phyloP scores from a whole-genome alignment of 2,888 invertebrate genomes.

The Cephus pygmeus region DNA sequence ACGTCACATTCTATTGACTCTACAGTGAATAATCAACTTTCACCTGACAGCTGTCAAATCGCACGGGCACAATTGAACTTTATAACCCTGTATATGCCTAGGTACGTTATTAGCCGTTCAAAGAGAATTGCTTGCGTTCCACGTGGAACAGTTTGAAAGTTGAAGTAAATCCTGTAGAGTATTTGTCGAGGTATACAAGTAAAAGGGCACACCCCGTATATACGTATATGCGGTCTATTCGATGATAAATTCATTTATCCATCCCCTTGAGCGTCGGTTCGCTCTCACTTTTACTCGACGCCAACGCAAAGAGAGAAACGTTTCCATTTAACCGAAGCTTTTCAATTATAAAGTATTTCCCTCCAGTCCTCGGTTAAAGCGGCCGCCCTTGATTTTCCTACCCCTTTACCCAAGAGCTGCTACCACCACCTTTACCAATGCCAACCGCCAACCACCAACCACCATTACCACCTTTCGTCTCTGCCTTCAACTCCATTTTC shows the following conservation, averaged over 20 bases:
- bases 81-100: background rate
- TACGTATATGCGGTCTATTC: constrained; percentile 21
- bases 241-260: constrained; percentile 55
- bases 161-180: background rate
- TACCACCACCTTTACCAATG: background rate
- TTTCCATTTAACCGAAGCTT: constrained; percentile 56
- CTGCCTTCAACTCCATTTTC: constrained; percentile 8
- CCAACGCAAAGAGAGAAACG: constrained; percentile 43
- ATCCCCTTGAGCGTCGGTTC: constrained; percentile 11
- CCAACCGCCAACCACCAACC: background rate
- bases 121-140: background rate
- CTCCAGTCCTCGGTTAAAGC: constrained; percentile 21
- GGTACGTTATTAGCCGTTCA: background rate
- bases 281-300: constrained; percentile 43
- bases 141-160: background rate
- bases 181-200: background rate
- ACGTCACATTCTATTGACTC: background rate
- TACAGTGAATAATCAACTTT: background rate
- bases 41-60: background rate
- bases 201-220: constrained; percentile 8
- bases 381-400: constrained; percentile 39
- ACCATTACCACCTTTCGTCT: background rate
- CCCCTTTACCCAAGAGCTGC: constrained; percentile 8
- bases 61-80: background rate
- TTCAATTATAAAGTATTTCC: constrained; percentile 58